Percentiles rank a stretch among this genome's conserved stretches.
These are phyloP conservation scores for Allygus modestus DNA, from an alignment of 2,888 invertebrate genomes.

Conservation along the genomic window DNA sequence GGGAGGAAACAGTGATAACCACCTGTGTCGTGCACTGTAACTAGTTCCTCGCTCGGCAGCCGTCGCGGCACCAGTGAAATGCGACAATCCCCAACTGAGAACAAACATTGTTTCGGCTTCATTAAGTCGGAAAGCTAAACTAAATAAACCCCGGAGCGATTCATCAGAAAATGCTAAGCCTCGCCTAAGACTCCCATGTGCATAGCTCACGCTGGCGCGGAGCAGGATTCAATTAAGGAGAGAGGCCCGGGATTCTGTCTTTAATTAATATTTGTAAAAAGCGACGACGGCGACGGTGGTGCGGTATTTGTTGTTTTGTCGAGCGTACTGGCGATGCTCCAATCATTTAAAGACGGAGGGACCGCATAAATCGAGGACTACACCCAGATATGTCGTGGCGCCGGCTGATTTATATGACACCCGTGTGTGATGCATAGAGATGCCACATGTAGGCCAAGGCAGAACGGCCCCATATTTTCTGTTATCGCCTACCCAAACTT, in stretches of 20 bases:
- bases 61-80: not conserved
- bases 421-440: conserved; percentile 47
- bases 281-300: not conserved
- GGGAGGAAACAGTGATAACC: too few species aligned
- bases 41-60: too few species aligned
- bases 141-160: conserved; percentile 22
- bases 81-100: conserved; percentile 20
- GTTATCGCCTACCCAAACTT: conserved; percentile 14
- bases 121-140: conserved; percentile 44
- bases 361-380: conserved; percentile 53
- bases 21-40: too few species aligned
- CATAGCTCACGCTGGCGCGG: conserved; percentile 14
- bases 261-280: conserved; percentile 46
- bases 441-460: conserved; percentile 49
- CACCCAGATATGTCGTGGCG: conserved; percentile 54
- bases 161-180: conserved; percentile 18
- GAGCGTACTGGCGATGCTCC: conserved; percentile 25
- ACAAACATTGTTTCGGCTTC: conserved; percentile 44
- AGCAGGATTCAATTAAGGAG: conserved; percentile 20
- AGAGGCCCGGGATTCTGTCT: conserved; percentile 46
- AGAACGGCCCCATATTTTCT: conserved; percentile 11
- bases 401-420: conserved; percentile 24
- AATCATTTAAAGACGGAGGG: conserved; percentile 44
- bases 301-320: conserved; percentile 24
- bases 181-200: not conserved